Percentiles rank a stretch among this genome's conserved stretches.
Evolutionary conservation across 2,888 invertebrate genomes (phyloP).

Genomic region (Geophilus truncorum): DNA sequence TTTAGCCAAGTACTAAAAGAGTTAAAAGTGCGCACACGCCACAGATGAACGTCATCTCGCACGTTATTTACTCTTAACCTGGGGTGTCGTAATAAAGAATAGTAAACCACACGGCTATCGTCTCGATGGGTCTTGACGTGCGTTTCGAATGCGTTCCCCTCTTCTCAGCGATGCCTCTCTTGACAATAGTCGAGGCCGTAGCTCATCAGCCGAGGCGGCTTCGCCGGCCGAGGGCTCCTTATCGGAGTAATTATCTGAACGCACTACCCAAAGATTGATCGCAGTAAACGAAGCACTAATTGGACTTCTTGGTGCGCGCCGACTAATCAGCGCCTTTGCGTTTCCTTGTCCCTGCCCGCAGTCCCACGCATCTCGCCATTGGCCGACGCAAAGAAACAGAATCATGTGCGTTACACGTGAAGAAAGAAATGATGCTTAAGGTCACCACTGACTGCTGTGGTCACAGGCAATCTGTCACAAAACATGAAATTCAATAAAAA

Average conservation of each 20-base stretch:
- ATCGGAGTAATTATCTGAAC: constrained; percentile 32
- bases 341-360: not conserved
- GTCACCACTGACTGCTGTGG: too few species aligned
- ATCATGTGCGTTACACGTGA: not conserved
- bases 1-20: not conserved
- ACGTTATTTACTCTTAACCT: constrained; percentile 30
- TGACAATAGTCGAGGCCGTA: constrained; percentile 19
- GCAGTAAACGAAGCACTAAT: constrained; percentile 33
- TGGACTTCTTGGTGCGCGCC: constrained; percentile 29
- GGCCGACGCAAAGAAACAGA: not conserved
- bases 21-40: not conserved
- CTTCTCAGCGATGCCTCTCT: constrained; percentile 20
- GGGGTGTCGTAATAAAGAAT: constrained; percentile 31
- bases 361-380: not conserved
- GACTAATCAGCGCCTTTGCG: not conserved
- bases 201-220: constrained; percentile 5
- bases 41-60: constrained; percentile 28
- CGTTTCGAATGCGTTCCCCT: constrained; percentile 3
- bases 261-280: constrained; percentile 29
- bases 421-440: too few species aligned
- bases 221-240: not conserved
- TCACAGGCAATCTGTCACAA: too few species aligned
- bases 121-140: not conserved
- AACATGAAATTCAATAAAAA: too few species aligned
- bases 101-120: constrained; percentile 14